Evolutionary conservation across 92 coral and sea anemone species (phyloP).

Genomic region (Zoanthus sansibaricus): DNA sequence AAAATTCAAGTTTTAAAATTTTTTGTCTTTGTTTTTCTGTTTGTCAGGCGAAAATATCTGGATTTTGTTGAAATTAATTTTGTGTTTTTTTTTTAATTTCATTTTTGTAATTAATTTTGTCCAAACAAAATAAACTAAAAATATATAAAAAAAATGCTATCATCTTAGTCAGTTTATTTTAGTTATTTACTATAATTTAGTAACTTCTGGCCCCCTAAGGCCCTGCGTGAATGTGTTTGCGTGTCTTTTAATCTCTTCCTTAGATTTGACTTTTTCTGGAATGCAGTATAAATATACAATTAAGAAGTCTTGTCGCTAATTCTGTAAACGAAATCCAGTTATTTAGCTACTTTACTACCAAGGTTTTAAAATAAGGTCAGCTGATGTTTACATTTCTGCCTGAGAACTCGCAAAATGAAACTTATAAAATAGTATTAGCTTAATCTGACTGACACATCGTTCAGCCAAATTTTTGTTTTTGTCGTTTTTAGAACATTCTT

Average conservation of each 20-base stretch:
- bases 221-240: background rate
- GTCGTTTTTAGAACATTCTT: background rate
- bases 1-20: background rate
- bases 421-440: constrained; percentile 6
- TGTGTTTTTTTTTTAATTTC: background rate
- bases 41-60: background rate
- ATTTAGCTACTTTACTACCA: background rate
- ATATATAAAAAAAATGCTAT: too few species aligned
- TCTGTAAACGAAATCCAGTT: constrained; percentile 23
- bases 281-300: background rate
- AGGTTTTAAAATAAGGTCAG: background rate
- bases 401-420: background rate
- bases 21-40: background rate
- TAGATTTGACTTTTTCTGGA: constrained; percentile 4
- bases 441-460: constrained; percentile 41
- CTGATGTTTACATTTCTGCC: constrained; percentile 27
- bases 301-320: background rate
- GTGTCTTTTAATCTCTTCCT: constrained; percentile 9
- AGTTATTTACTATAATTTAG: background rate
- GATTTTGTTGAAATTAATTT: constrained; percentile 5
- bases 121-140: too few species aligned
- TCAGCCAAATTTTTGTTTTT: background rate
- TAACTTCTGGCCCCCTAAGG: background rate
- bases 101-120: constrained; percentile 10
- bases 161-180: background rate